phyloP scores from a whole-genome alignment of 2,113 vertebrate species.

The Progne subis region DNA sequence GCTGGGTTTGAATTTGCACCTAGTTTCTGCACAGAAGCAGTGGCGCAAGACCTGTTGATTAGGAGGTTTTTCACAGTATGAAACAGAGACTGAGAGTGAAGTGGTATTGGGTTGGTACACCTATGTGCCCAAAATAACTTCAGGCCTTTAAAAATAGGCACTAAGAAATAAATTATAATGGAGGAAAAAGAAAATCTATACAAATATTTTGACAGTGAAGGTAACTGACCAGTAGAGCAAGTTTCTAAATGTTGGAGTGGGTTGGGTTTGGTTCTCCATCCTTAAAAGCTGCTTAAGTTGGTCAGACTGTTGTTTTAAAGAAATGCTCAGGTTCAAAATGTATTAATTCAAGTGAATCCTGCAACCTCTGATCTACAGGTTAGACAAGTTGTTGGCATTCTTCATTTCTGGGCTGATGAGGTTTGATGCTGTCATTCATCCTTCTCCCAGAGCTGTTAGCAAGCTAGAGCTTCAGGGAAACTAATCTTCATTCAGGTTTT shows the following conservation, averaged over 20 bases:
- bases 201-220: constrained; percentile 41
- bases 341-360: neutral
- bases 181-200: neutral
- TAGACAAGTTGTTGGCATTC: constrained; percentile 11
- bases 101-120: neutral
- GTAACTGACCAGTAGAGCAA: constrained; percentile 23
- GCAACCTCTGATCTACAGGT: constrained; percentile 28
- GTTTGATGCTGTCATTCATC: neutral
- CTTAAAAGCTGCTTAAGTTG: neutral
- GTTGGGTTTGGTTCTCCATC: neutral
- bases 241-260: neutral
- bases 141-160: constrained; percentile 16
- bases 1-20: neutral
- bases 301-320: neutral
- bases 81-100: neutral
- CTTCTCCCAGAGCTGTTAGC: neutral
- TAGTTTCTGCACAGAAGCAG: neutral
- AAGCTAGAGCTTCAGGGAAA: neutral
- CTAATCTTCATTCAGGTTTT: neutral
- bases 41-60: neutral
- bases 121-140: neutral
- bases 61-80: neutral
- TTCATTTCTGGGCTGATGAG: neutral
- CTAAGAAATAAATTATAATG: neutral
- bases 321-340: neutral